phyloP scores from a whole-genome alignment of 2,113 vertebrate genomes.

The Macaca nemestrina region DNA sequence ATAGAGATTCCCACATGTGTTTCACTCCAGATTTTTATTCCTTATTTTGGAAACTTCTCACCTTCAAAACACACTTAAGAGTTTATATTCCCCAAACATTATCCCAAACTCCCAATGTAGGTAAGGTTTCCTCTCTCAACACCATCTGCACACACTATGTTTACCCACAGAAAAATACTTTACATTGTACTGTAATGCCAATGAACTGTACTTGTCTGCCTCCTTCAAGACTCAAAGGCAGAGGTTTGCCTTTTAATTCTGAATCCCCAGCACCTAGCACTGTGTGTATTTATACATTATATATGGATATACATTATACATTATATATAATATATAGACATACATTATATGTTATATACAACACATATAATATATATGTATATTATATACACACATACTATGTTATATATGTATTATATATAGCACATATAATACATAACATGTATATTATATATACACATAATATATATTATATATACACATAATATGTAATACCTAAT shows the following conservation, averaged over 20 bases:
- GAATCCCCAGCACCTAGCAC: neutral
- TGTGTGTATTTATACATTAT: too few relatives aligned
- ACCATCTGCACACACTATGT: neutral
- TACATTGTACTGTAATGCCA: neutral
- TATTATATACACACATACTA: too few relatives aligned
- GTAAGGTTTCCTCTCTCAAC: neutral
- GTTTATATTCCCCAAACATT: neutral
- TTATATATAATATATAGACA: too few relatives aligned
- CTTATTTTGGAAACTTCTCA: neutral
- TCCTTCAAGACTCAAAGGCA: neutral
- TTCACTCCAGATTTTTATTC: neutral
- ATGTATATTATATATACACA: too few relatives aligned
- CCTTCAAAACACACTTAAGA: neutral
- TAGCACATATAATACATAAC: too few relatives aligned
- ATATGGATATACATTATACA: too few relatives aligned
- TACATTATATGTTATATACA: too few relatives aligned
- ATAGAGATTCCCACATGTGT: neutral
- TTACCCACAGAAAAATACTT: neutral
- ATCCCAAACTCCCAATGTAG: neutral
- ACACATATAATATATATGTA: too few relatives aligned
- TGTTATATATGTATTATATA: too few relatives aligned
- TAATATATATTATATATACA: too few relatives aligned
- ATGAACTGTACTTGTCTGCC: neutral
- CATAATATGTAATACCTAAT: too few relatives aligned
- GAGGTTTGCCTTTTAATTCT: neutral